phyloP scores from a whole-genome alignment of 2,113 vertebrate species.

The Eubucco bourcierii region DNA sequence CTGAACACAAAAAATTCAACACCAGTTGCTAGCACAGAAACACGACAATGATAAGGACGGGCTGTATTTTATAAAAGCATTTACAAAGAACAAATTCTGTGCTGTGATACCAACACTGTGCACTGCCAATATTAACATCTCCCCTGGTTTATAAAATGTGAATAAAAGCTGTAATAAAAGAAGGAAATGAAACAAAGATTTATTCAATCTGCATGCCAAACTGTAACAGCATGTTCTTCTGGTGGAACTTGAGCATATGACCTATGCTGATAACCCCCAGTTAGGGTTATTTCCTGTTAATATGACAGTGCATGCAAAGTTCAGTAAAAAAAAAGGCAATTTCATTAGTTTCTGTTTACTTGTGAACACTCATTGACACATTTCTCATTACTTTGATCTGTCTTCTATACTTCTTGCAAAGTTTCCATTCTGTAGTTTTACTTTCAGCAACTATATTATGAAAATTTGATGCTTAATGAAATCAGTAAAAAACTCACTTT shows the following conservation, averaged over 20 bases:
- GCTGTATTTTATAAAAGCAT: slow-evolving; percentile 43
- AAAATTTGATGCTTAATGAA: background rate
- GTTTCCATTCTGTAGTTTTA: background rate
- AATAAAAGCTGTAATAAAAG: slow-evolving; percentile 28
- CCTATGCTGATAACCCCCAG: slow-evolving; percentile 32
- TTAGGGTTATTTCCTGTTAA: slow-evolving; percentile 47
- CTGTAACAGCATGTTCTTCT: slow-evolving; percentile 53
- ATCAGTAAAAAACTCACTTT: background rate
- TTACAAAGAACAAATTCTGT: slow-evolving; percentile 28
- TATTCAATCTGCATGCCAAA: slow-evolving; percentile 44
- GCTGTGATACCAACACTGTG: background rate
- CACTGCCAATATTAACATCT: slow-evolving; percentile 53
- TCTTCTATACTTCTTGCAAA: background rate
- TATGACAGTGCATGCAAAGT: background rate
- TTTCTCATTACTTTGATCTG: background rate
- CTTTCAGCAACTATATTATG: background rate
- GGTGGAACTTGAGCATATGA: slow-evolving; percentile 49
- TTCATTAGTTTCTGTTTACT: slow-evolving; percentile 14
- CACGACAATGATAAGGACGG: background rate
- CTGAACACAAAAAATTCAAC: background rate
- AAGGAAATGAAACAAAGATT: slow-evolving; percentile 45
- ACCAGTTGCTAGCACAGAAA: background rate
- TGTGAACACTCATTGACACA: background rate
- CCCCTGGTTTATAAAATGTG: background rate
- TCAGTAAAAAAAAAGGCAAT: slow-evolving; percentile 4